Base-by-base conservation (phyloP, 1,140 invertebrate genomes). In the Bombus affinis region DNA sequence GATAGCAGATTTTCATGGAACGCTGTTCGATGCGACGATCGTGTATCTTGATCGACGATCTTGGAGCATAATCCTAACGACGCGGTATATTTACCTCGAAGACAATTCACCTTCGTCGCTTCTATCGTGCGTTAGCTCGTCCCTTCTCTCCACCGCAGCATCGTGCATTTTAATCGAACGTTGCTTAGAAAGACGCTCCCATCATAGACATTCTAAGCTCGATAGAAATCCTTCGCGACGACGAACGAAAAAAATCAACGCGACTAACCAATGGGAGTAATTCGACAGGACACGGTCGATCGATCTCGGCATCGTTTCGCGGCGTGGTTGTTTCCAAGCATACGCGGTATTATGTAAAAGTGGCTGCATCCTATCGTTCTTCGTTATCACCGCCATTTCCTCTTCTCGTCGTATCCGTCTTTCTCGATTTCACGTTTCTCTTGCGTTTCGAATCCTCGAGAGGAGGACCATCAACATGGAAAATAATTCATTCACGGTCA, bases 331-430 rank as follows among this genome's bases (percentile, higher is more conserved):
- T 75, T 79, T 15, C 42, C 39, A 32, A 66, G 37, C 15, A 39
- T 39, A 37, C 62, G 47, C 44, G 79, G 3, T 81, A 39, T 83
- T 84, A 79, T 72, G 75, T 70, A 84, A 71, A 84, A 79, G 76
- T n/a, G 22, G 82, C 82, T 25, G 66, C 65, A n/a, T 87, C 75
- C 47, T 85, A 84, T 88, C 72, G 68, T 81, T 85, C 82, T 42
- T 85, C 72, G 74, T 88, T 88, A 88, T 73, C 62, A 57, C 37
- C 39, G 62, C n/a, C 71, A 72, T 85, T 88, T 88, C 76, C 76
- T 85, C 57, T 83, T 75, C 80, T 65, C 28, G 35, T 88, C 70
- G 74, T 53, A 78, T 73, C 53, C 75, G 80, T 75, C 44, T 68
- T 83, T 59, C 71, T 37, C 35, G 62, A 75, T 65, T 57, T 73